Base-by-base conservation (phyloP, 2,113 vertebrate species). In the Oncorhynchus clarkii region DNA sequence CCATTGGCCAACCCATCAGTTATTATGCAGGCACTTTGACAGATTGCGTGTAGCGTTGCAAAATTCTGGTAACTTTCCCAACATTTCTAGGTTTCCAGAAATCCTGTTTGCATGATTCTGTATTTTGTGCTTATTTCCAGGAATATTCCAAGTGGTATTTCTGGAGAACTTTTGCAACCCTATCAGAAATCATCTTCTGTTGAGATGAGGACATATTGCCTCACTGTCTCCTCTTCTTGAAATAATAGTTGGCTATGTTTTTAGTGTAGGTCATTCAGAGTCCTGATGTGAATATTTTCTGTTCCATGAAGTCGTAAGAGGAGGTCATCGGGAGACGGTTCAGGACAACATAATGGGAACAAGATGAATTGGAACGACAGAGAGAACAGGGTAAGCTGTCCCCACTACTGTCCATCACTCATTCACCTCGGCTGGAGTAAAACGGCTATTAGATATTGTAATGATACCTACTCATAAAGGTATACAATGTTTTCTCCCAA, bases 301-400 rank as follows among this genome's bases (percentile, higher is more conserved):
- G 72, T 70, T 62, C 72, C 13, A 82, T 85, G 59, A 76, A 98
- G 95, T 78, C 94, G 97, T 5, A 99, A 99, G 89, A 93, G 97
- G 69, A 93, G 94, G 64, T 98, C 97, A 0, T 95, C 95, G 0
- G 92, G 84, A 66, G 84, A 84, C 7, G 24, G 85, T 5, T 82
- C 88, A 0, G 69, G 78, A 29, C 90, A 91, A 0, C 83, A 82
- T 0, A 88, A 65, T 3, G 89, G 91, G 7, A 73, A 66, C 1
- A 78, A 79, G 0, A 91, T 93, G 0, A 93, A 92, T 20, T 90
- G 84, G 95, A 96, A 96, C 0, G 95, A 97, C 72, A 90, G 95
- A 8, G 97, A 99, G 83, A 98, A 96, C 31, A 92, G 94, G 88
- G 98, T 99, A 92, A 92, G 92, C 73, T 2, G 20, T 7, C 6